phyloP scores from a whole-genome alignment of 2,113 vertebrate genomes.

The Miniopterus natalensis region DNA sequence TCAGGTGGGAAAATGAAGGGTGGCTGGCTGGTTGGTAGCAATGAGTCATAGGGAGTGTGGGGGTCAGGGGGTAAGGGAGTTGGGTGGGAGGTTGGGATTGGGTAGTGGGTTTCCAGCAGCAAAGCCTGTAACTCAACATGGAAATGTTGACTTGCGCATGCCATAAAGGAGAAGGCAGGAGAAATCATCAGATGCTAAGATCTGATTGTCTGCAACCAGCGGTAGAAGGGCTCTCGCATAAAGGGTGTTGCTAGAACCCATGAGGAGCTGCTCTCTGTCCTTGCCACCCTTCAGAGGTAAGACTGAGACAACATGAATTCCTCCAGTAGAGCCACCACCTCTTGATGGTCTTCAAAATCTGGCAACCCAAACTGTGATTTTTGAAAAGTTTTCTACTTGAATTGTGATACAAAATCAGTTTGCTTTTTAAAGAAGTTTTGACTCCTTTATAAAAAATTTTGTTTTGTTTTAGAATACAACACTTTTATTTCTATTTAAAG shows the following conservation, averaged over 20 bases:
- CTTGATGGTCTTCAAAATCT: not conserved
- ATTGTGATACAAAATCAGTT: not conserved
- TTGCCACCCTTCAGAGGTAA: not conserved
- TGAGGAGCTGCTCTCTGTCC: not conserved
- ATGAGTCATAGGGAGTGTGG: not conserved
- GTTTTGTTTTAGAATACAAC: not conserved
- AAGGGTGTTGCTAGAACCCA: not conserved
- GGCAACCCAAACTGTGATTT: not conserved
- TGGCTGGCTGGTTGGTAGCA: not conserved
- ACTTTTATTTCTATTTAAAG: conserved; percentile 13
- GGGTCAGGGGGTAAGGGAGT: not conserved
- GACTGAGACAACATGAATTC: not conserved
- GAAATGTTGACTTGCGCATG: too few species aligned
- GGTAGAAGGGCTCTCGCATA: not conserved
- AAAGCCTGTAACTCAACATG: not conserved
- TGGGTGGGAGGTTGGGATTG: too few species aligned
- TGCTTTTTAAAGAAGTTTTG: not conserved
- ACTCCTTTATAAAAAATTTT: not conserved
- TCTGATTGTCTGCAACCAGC: not conserved
- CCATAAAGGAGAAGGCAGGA: not conserved
- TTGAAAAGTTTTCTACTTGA: not conserved
- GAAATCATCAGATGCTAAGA: too few species aligned
- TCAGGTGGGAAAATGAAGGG: not conserved
- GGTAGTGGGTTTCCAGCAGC: too few species aligned
- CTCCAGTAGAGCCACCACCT: not conserved